A percentile compares a stretch with the other conserved stretches of the same genome.
Conservation (phyloP, 2,888 invertebrate genomes). For the Epirrhoe alternata region DNA sequence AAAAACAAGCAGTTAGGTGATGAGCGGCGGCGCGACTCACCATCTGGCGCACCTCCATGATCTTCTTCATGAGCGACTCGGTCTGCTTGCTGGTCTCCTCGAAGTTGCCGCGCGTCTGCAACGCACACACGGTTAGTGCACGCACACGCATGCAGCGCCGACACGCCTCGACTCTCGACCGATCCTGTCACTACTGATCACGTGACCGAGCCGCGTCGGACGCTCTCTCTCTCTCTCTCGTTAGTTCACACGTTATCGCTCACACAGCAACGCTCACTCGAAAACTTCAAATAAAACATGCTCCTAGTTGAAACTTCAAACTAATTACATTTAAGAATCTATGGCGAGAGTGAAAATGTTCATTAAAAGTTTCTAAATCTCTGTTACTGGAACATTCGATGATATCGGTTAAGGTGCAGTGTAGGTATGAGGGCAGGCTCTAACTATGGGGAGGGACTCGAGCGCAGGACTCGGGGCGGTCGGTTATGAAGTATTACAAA, state of each 20-base stretch:
- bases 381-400: constrained; percentile 21
- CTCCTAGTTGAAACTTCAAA: constrained; percentile 5
- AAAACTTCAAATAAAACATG: constrained; percentile 28
- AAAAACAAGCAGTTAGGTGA: neutral
- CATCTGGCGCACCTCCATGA: constrained; percentile 96
- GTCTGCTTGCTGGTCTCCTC: constrained; percentile 96
- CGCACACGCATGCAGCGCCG: constrained; percentile 13
- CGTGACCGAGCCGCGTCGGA: constrained; percentile 8
- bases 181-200: too few relatives aligned
- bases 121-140: constrained; percentile 45
- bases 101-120: constrained; percentile 96
- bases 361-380: neutral
- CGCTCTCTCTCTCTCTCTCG: neutral
- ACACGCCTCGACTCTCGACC: neutral
- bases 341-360: neutral
- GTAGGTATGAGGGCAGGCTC: neutral
- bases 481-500: neutral
- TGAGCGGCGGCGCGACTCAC: constrained; percentile 72
- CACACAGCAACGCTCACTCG: constrained; percentile 20
- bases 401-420: constrained; percentile 3
- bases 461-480: neutral
- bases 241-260: constrained; percentile 20
- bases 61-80: constrained; percentile 97
- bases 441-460: neutral
- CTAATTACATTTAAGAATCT: neutral